phyloP scores from a whole-genome alignment of 2,797 vertebrate genomes.

The Xenops minutus region DNA sequence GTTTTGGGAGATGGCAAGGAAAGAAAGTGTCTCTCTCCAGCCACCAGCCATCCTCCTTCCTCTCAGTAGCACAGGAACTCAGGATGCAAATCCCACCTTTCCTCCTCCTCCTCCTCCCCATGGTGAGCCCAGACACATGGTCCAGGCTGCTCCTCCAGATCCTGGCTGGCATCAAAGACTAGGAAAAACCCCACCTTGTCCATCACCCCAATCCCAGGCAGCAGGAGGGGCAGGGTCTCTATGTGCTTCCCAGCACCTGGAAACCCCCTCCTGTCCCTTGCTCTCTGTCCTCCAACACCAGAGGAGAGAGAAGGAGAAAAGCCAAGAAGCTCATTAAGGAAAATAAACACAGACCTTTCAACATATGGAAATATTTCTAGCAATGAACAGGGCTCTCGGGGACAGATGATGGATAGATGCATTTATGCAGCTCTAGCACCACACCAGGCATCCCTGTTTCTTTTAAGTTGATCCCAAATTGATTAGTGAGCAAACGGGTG shows the following conservation, averaged over 20 bases:
- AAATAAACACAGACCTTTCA: neutral
- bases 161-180: neutral
- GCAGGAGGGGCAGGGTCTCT: neutral
- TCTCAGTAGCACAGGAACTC: neutral
- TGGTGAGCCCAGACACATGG: fast-evolving
- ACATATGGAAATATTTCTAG: neutral
- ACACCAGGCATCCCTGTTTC: neutral
- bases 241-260: fast-evolving
- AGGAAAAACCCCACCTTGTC: neutral
- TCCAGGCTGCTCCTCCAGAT: neutral
- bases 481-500: neutral
- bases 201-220: neutral
- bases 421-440: neutral
- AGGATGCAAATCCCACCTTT: neutral
- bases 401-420: neutral
- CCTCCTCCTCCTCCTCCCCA: neutral
- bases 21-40: neutral
- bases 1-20: neutral
- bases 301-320: neutral
- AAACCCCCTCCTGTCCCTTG: neutral
- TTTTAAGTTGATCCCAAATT: neutral
- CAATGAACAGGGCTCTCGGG: fast-evolving
- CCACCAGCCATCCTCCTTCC: neutral
- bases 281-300: neutral
- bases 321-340: neutral